phyloP scores from a whole-genome alignment of 2,797 vertebrate species.

The Falco biarmicus region DNA sequence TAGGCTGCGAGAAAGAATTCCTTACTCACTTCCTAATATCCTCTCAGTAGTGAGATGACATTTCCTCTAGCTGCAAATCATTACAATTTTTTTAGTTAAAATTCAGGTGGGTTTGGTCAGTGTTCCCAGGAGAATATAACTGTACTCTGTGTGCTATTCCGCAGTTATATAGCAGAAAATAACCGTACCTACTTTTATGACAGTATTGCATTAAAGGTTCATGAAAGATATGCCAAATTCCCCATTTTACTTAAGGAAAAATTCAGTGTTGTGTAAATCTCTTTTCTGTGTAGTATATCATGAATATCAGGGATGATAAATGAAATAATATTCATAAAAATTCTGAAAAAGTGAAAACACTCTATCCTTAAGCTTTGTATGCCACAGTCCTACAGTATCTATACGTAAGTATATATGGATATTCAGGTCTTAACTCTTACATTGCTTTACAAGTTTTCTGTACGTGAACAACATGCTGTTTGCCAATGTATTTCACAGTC shows the following conservation, averaged over 20 bases:
- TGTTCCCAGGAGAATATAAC: neutral
- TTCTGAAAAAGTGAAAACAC: neutral
- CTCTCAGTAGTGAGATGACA: neutral
- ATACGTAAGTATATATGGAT: neutral
- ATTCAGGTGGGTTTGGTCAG: neutral
- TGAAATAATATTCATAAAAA: neutral
- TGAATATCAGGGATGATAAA: neutral
- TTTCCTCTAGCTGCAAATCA: neutral
- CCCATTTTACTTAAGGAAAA: neutral
- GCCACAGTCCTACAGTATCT: neutral
- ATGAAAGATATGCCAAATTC: neutral
- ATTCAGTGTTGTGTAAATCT: neutral
- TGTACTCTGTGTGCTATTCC: neutral
- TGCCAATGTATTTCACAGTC: neutral
- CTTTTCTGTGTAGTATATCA: neutral
- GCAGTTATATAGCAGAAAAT: neutral
- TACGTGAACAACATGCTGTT: neutral
- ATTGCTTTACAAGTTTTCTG: neutral
- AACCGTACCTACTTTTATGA: neutral
- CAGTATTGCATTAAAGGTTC: neutral
- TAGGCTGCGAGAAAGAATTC: neutral
- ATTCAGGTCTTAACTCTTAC: neutral
- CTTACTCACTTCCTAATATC: neutral
- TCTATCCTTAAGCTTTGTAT: neutral
- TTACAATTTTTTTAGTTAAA: neutral